phyloP scores from a whole-genome alignment of 2,113 vertebrate species.

The Promerops cafer region DNA sequence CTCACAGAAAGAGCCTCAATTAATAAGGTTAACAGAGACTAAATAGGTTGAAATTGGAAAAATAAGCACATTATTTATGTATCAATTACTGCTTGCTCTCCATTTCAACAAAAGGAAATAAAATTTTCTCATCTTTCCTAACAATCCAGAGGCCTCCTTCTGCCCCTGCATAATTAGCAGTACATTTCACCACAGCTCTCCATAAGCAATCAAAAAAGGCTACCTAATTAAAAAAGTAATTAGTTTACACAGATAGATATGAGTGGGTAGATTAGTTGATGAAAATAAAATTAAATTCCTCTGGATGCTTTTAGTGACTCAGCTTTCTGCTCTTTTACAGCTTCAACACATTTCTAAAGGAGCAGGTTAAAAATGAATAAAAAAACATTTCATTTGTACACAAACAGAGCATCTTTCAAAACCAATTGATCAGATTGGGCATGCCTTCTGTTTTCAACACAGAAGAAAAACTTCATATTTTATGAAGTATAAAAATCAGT shows the following conservation, averaged over 20 bases:
- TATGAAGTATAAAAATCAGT: neutral
- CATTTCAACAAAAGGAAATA: constrained; percentile 48
- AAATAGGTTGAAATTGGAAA: constrained; percentile 33
- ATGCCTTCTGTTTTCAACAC: neutral
- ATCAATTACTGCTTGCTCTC: constrained; percentile 25
- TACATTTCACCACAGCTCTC: constrained; percentile 47
- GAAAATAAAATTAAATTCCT: constrained; percentile 50
- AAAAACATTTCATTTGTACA: neutral
- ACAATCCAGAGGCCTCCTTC: constrained; percentile 19
- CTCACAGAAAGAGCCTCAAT: neutral
- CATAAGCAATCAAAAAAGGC: constrained; percentile 55
- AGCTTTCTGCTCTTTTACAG: neutral
- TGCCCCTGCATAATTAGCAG: constrained; percentile 44
- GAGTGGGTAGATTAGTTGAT: constrained; percentile 44
- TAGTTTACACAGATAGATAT: constrained; percentile 55
- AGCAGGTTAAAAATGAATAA: neutral
- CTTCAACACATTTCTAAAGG: neutral
- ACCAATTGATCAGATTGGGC: neutral
- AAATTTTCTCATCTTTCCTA: constrained; percentile 31
- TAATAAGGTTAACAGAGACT: constrained; percentile 37
- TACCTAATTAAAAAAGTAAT: constrained; percentile 63
- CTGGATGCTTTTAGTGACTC: constrained; percentile 33
- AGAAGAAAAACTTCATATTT: neutral
- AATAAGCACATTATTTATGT: constrained; percentile 37
- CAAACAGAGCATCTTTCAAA: neutral